These are phyloP conservation scores for Bubo scandiacus DNA, from an alignment of 2,113 vertebrate genomes.

Conservation along the genomic window DNA sequence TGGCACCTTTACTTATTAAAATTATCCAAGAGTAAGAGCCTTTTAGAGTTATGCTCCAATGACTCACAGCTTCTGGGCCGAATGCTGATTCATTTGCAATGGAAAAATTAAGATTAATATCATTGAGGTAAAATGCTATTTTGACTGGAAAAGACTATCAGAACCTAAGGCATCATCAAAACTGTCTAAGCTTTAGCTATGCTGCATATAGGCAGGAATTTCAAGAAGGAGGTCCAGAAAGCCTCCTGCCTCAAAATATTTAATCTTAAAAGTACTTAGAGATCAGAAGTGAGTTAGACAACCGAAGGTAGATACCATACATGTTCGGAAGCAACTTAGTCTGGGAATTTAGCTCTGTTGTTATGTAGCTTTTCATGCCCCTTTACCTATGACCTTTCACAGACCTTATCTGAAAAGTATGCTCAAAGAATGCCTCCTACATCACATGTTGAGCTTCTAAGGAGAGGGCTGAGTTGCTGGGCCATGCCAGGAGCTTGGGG, in stretches of 20 bases:
- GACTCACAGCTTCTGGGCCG: background rate
- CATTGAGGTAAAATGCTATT: background rate
- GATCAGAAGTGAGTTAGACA: background rate
- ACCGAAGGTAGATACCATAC: background rate
- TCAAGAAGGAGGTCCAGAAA: background rate
- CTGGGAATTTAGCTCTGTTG: background rate
- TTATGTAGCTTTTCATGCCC: background rate
- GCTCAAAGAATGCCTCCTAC: background rate
- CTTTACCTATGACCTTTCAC: background rate
- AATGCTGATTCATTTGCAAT: background rate
- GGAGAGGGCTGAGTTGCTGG: background rate
- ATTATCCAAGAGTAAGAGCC: background rate
- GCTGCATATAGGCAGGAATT: background rate
- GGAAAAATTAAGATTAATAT: background rate
- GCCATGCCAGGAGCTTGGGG: accelerated
- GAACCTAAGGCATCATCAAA: background rate
- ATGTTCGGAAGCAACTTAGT: background rate
- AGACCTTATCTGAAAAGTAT: background rate
- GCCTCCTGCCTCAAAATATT: background rate
- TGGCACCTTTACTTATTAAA: background rate
- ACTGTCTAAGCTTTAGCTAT: background rate
- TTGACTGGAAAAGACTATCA: background rate
- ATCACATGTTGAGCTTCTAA: background rate
- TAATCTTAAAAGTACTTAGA: background rate
- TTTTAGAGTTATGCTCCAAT: background rate